Conservation (phyloP, 2,797 vertebrate genomes). For the Pangasius djambal region DNA sequence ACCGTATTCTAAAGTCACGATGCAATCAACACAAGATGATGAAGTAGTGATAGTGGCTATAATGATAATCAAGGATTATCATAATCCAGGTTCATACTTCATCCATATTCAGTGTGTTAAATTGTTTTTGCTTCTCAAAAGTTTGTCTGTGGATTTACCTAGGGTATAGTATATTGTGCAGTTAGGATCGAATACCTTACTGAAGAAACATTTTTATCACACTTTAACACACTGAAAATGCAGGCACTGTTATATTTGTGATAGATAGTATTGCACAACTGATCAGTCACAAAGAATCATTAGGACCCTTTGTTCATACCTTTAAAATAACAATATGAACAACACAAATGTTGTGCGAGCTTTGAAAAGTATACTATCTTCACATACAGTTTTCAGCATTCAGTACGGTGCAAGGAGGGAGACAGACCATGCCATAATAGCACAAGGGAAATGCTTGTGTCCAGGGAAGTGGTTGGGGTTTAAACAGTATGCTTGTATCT, state of each 20-base stretch:
- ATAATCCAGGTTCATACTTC: constrained; percentile 60
- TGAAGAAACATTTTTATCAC: constrained; percentile 11
- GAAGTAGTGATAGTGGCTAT: constrained; percentile 54
- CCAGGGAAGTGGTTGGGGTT: constrained; percentile 39
- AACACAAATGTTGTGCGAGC: constrained; percentile 21
- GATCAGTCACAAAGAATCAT: constrained; percentile 18
- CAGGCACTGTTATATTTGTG: constrained; percentile 48
- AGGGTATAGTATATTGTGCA: not conserved
- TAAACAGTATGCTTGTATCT: constrained; percentile 27
- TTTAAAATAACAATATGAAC: constrained; percentile 13
- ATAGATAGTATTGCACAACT: constrained; percentile 69
- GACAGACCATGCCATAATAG: constrained; percentile 63
- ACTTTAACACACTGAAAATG: constrained; percentile 60
- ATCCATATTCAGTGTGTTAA: constrained; percentile 62
- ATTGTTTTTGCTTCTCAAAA: constrained; percentile 21
- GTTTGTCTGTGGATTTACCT: not conserved
- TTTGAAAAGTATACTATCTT: constrained; percentile 66
- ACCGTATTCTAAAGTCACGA: constrained; percentile 49
- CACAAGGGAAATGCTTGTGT: constrained; percentile 55
- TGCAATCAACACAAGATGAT: constrained; percentile 55
- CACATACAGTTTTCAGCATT: constrained; percentile 53
- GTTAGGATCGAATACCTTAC: constrained; percentile 4
- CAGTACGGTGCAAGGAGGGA: constrained; percentile 49
- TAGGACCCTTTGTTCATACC: constrained; percentile 3
- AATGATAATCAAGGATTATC: constrained; percentile 55